phyloP scores from a whole-genome alignment of 2,888 invertebrate genomes.

The Agriotes lineatus region DNA sequence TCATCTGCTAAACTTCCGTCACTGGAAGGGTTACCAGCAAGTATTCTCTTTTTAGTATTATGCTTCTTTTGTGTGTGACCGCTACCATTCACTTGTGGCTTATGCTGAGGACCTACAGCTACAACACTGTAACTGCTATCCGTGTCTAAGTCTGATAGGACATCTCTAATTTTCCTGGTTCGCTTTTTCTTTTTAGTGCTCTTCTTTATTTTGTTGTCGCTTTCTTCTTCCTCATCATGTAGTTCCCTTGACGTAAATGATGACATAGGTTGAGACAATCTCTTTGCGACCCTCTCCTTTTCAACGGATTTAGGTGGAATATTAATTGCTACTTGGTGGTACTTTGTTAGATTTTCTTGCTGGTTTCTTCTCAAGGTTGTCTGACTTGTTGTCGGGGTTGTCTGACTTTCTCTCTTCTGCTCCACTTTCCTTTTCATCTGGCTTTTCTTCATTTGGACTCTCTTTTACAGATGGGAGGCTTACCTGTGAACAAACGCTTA shows the following conservation, averaged over 20 bases:
- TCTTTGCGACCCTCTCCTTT: too few relatives aligned
- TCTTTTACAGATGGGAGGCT: slow-evolving; percentile 14
- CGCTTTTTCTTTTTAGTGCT: slow-evolving; percentile 13
- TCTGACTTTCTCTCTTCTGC: too few relatives aligned
- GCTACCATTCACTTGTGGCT: neutral
- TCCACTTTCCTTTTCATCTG: neutral
- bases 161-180: slow-evolving; percentile 4
- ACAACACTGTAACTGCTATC: slow-evolving; percentile 23
- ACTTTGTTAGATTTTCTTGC: too few relatives aligned
- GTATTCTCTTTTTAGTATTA: neutral
- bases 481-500: neutral
- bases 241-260: neutral
- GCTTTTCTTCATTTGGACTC: slow-evolving; percentile 18
- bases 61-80: slow-evolving; percentile 21
- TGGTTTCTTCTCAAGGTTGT: too few relatives aligned
- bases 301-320: too few relatives aligned
- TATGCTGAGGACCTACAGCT: too few relatives aligned
- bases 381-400: too few relatives aligned
- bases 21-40: slow-evolving; percentile 14
- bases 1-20: slow-evolving; percentile 43
- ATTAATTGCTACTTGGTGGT: neutral
- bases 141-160: neutral
- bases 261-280: neutral
- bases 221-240: neutral
- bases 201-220: neutral